Base-by-base conservation (phyloP, 2,888 invertebrate species). In the Gryllus longicercus region DNA sequence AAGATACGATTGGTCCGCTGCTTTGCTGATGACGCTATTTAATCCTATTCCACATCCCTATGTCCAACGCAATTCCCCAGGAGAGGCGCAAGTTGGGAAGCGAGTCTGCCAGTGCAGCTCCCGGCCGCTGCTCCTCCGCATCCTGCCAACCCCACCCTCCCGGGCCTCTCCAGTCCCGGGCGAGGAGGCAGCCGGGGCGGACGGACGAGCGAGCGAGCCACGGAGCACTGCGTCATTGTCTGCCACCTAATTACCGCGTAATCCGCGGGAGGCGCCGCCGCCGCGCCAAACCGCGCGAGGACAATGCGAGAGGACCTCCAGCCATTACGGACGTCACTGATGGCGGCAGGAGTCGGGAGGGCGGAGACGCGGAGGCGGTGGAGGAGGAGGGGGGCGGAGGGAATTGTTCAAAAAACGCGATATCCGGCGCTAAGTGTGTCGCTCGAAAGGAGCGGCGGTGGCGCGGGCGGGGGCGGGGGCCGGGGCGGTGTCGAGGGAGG, bases 231-330 rank as follows among this genome's bases (percentile, higher is more conserved):
- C 63, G 63, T 63, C 63, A 63, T 63, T 63, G 63, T 63, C 63
- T 63, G 63, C 63, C 63, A 63, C 63, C 63, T 63, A 63, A 63
- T 63, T 63, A 63, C 63, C 63, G 63, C 63, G 63, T 63, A 63
- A 63, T 63, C 63, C 63, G 63, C 63, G 14, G 63, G 11, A 63
- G 63, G n/a, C 63, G 63, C 63, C 63, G 12, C 63, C n/a, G 63
- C 63, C 63, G 63, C 63, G 63, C 63, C 63, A 63, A 63, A 63
- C 63, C 63, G 63, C 63, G 63, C 63, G 63, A 63, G 63, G 63
- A 63, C 63, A 63, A 63, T 63, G 63, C 63, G 12, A n/a, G 63
- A 63, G 63, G 63, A 63, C 38, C 38, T 38, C 38, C 38, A 38
- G 63, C n/a, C 63, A 63, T 63, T 63, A 63, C 63, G 63, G 63